Percentiles rank a stretch among this genome's conserved stretches.
Evolutionary conservation across 2,797 vertebrate species (phyloP).

Genomic region (Orientallactaga sibirica): DNA sequence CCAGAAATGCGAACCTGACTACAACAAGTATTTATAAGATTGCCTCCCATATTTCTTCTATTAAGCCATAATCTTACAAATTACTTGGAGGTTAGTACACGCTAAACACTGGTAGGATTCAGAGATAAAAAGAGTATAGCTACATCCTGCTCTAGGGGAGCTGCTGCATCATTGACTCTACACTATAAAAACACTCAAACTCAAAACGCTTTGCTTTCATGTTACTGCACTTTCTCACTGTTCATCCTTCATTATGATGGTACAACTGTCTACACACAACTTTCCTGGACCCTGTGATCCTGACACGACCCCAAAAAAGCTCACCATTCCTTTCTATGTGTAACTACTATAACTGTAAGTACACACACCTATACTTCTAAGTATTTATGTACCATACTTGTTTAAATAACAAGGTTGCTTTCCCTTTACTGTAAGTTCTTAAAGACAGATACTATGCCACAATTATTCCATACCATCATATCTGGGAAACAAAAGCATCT

Average conservation of each 20-base stretch:
- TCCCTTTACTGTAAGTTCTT: neutral
- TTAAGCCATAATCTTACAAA: neutral
- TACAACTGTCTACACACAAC: neutral
- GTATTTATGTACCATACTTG: neutral
- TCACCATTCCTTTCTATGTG: neutral
- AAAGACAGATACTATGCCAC: neutral
- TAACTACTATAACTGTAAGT: neutral
- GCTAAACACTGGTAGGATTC: neutral
- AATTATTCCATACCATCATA: conserved; percentile 2
- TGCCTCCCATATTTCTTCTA: neutral
- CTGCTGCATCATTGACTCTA: neutral
- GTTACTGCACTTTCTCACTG: neutral
- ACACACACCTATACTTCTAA: neutral
- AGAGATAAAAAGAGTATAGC: conserved; percentile 4
- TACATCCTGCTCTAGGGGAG: neutral
- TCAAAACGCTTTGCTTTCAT: neutral
- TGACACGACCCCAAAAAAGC: neutral
- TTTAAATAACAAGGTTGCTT: neutral
- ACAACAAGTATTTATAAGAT: neutral
- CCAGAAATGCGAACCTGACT: no score
- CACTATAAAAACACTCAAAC: no score
- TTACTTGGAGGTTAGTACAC: neutral
- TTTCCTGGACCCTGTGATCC: neutral
- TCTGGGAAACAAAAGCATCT: neutral
- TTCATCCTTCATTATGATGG: neutral